A percentile compares a stretch with the other conserved stretches of the same genome.
Conservation (phyloP, 2,113 vertebrate species). For the Numida meleagris region DNA sequence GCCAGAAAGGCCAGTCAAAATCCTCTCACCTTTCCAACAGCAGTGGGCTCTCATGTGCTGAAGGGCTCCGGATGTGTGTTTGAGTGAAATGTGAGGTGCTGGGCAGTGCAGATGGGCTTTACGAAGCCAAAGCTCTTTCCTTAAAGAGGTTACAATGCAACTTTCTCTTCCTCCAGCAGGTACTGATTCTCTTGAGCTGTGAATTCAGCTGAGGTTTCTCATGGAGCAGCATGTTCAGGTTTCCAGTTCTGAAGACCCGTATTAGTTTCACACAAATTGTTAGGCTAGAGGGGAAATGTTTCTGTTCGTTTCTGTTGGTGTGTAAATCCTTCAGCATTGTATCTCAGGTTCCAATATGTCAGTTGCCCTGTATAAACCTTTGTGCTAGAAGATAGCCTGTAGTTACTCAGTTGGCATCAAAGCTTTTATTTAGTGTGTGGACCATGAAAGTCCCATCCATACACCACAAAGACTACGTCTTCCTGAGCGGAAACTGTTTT, state of each 20-base stretch:
- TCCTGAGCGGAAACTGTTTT: neutral
- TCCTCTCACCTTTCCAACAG: neutral
- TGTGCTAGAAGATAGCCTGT: neutral
- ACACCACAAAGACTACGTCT: neutral
- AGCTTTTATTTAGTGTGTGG: neutral
- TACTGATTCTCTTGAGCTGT: neutral
- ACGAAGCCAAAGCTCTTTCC: neutral
- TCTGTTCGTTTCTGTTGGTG: neutral
- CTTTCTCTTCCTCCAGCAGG: neutral
- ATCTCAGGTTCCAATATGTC: neutral
- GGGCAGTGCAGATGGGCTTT: neutral
- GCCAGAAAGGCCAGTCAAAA: neutral
- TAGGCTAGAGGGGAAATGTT: neutral
- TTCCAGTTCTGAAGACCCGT: neutral
- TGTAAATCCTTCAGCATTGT: neutral
- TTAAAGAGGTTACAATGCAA: neutral
- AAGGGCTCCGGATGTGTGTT: neutral
- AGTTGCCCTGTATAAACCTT: slow-evolving; percentile 14
- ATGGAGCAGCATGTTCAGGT: neutral
- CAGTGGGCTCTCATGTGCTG: neutral
- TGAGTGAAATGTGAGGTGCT: neutral
- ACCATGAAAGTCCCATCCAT: neutral
- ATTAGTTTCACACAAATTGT: neutral
- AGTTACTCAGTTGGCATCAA: neutral
- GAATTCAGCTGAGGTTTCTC: neutral